Conservation (phyloP, 2,888 invertebrate species). For the Hirudinaria manillensis region DNA sequence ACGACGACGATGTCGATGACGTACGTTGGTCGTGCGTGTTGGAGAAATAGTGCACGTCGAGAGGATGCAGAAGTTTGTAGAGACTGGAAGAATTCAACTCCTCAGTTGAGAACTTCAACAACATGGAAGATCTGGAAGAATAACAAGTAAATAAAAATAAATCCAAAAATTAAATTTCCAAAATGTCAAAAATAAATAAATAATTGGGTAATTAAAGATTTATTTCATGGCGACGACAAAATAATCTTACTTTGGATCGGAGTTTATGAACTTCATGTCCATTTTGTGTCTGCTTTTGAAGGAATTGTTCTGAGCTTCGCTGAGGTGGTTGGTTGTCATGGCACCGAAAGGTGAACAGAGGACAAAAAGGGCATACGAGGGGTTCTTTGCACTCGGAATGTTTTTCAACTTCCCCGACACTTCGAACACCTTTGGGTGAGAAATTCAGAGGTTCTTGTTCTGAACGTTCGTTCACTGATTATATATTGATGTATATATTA, state of each 20-base stretch:
- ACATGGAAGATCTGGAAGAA: not conserved
- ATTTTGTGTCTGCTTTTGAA: conserved; percentile 24
- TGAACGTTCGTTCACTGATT: too few species aligned
- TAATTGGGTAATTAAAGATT: not conserved
- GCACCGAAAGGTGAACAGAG: conserved; percentile 18
- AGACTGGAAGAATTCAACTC: not conserved
- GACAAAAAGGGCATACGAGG: conserved; percentile 11
- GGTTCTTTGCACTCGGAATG: not conserved
- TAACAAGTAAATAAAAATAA: not conserved
- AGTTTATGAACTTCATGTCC: conserved; percentile 18
- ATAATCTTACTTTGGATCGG: not conserved
- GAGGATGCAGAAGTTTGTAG: conserved; percentile 18
- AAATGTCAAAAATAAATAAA: not conserved
- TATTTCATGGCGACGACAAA: too few species aligned
- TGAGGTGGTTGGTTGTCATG: not conserved
- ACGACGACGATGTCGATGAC: not conserved
- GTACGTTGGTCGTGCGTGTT: conserved; percentile 13
- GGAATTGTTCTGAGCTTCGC: not conserved
- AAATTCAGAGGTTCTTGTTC: not conserved
- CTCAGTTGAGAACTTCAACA: not conserved
- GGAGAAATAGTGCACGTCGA: conserved; percentile 19
- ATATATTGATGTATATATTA: too few species aligned
- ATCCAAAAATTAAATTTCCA: not conserved
- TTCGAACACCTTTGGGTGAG: not conserved
- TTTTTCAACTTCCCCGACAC: conserved; percentile 21